A percentile compares a stretch with the other conserved stretches of the same genome.
These are phyloP conservation scores for Sardina pilchardus DNA, from an alignment of 2,113 vertebrate species.

Conservation along the genomic window DNA sequence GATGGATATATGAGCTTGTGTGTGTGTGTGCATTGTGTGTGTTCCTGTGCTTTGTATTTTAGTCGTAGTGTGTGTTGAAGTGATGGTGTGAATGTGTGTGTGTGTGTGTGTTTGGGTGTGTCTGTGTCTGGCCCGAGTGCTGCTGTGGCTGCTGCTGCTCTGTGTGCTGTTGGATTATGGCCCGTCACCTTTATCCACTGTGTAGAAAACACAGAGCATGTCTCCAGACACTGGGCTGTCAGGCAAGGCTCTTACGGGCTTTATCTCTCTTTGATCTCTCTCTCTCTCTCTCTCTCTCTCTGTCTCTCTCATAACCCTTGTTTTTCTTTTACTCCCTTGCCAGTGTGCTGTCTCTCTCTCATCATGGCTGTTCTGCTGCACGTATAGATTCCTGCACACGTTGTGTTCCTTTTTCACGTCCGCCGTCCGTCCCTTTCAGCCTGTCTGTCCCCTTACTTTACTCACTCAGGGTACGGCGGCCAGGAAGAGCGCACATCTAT, in stretches of 20 bases:
- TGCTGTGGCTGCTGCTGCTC: background rate
- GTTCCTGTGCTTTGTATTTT: background rate
- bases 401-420: slow-evolving; percentile 11
- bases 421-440: background rate
- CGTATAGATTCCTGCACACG: background rate
- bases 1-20: too few species aligned
- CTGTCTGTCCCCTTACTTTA: background rate
- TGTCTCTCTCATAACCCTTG: background rate
- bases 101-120: background rate
- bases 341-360: background rate
- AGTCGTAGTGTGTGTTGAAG: background rate
- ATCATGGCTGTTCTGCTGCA: background rate
- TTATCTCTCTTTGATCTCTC: slow-evolving; percentile 25
- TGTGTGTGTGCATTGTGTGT: background rate
- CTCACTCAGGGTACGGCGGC: background rate
- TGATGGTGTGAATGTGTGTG: background rate
- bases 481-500: background rate
- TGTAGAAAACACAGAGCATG: background rate
- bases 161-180: background rate
- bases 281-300: background rate
- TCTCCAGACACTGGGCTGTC: background rate
- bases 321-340: background rate
- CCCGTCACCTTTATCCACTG: background rate
- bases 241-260: slow-evolving; percentile 24
- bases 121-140: background rate